These are phyloP conservation scores for Noctua pronuba DNA, from an alignment of 2,888 invertebrate species.

Conservation along the genomic window DNA sequence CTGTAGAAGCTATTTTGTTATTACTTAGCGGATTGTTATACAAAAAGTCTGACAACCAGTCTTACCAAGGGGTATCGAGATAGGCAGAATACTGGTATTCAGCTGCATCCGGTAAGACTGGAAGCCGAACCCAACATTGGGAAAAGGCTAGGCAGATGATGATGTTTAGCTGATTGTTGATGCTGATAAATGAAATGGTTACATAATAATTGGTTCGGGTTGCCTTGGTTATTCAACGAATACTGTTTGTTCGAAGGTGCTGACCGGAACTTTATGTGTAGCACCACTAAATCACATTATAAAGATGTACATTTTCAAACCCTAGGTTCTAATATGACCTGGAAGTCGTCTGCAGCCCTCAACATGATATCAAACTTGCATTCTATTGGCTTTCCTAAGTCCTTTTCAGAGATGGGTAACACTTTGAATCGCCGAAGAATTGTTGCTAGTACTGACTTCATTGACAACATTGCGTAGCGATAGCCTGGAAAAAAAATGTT, in stretches of 20 bases:
- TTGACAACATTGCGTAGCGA: conserved; percentile 76
- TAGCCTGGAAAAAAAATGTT: conserved; percentile 65
- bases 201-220: neutral
- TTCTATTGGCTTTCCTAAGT: conserved; percentile 65
- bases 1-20: neutral
- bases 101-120: neutral
- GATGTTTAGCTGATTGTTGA: neutral
- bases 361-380: conserved; percentile 76
- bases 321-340: conserved; percentile 70
- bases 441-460: conserved; percentile 72
- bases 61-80: too few species aligned
- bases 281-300: neutral
- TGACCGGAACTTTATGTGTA: neutral
- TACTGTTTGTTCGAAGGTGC: neutral
- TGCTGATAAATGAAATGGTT: neutral
- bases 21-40: neutral
- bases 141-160: neutral
- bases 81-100: neutral
- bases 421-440: conserved; percentile 69
- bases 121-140: neutral
- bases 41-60: too few species aligned
- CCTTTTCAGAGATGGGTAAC: conserved; percentile 57
- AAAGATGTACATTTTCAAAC: neutral
- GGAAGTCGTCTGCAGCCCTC: conserved; percentile 75
- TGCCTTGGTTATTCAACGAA: neutral